Base-by-base conservation (phyloP, 2,797 vertebrate species). In the Neosilurus mollespiculum region DNA sequence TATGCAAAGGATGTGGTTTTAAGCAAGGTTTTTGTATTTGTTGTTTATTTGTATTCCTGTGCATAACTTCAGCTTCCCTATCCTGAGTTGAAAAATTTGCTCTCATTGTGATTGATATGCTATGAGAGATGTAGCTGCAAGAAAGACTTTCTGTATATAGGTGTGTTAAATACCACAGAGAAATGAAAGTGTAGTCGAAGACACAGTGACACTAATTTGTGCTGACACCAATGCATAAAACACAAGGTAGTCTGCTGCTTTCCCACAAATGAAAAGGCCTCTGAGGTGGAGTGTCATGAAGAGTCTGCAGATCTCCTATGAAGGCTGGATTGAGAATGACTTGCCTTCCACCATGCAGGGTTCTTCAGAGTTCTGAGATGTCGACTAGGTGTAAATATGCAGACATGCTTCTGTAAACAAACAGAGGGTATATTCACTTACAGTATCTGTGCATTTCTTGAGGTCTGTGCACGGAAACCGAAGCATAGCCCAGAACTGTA, bases 141-240 rank as follows among this genome's bases (percentile, higher is more conserved):
- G 66, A 64, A 61, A 64, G 3, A 18, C 65, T 85, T 86, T 37
- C 85, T 86, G 87, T 81, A 81, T 11, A 15, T 54, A 72, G 62
- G 76, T 53, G 43, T 84, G 81, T 69, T 78, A 78, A 86, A 83
- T 73, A 64, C 64, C 78, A 54, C 14, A 65, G 65, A 43, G 58
- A 85, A 83, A 86, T 70, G 34, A 18, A 86, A 76, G 82, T 79
- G 83, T 66, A 83, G 81, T 86, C 65, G 65, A 88, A 86, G 88
- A 90, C 81, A 22, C 51, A 59, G 43, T 72, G 54, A 64, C 67
- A 11, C 73, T 92, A 91, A 93, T 91, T 86, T 75, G 82, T 76
- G 1, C 0, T 75, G 89, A 86, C 90, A 71, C 3, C 2, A 73
- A 51, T 9, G 81, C 20, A 43, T 43, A 88, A 78, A 78, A 16